Evolutionary conservation across 2,797 vertebrate genomes (phyloP).

Genomic region (Liparis tanakae): DNA sequence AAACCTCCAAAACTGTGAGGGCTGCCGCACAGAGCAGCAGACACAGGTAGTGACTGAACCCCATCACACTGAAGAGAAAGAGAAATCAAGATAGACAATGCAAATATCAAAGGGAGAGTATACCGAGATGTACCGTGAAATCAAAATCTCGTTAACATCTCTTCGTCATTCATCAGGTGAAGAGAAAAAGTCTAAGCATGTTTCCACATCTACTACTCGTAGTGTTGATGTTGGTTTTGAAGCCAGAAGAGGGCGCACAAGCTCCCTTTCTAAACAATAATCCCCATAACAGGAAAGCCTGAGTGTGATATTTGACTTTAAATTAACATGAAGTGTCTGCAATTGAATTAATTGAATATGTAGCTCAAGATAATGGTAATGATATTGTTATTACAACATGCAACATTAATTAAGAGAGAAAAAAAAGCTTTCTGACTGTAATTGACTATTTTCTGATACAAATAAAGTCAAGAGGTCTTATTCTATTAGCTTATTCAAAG

Average conservation of each 20-base stretch:
- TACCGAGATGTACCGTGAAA: not conserved
- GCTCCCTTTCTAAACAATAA: not conserved
- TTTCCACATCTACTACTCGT: not conserved
- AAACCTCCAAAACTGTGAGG: conserved; percentile 56
- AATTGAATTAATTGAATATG: not conserved
- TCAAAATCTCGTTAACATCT: not conserved
- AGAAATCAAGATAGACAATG: conserved; percentile 27
- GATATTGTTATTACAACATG: not conserved
- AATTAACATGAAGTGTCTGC: not conserved
- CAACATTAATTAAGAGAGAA: not conserved
- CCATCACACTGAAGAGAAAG: conserved; percentile 80
- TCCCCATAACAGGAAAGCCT: not conserved
- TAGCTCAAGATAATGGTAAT: not conserved
- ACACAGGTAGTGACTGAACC: conserved; percentile 65
- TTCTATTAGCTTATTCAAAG: not conserved
- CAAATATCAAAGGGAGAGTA: not conserved
- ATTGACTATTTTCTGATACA: not conserved
- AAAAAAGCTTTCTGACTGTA: not conserved
- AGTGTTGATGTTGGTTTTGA: not conserved
- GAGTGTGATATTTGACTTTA: not conserved
- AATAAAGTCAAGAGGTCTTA: not conserved
- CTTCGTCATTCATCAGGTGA: not conserved
- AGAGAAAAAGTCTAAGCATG: not conserved
- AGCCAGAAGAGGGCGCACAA: conserved; percentile 64
- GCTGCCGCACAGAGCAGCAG: conserved; percentile 78